These are phyloP conservation scores for Drosophila dunni DNA, from an alignment of 1,140 invertebrate genomes.

Conservation along the genomic window DNA sequence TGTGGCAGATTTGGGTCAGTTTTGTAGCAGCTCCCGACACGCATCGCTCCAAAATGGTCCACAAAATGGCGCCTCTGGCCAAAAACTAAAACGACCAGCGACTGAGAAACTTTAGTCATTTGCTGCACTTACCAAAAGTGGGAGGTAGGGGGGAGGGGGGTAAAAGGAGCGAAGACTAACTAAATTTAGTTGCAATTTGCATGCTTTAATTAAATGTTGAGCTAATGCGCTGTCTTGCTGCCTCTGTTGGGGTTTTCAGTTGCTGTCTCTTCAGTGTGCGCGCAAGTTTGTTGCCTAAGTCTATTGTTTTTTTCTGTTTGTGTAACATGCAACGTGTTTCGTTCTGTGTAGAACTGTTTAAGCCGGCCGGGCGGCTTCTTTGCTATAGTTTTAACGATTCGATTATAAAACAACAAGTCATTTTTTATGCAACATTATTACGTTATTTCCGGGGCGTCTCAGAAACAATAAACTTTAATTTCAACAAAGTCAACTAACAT, in stretches of 20 bases:
- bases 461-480: slow-evolving; percentile 73
- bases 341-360: slow-evolving; percentile 21
- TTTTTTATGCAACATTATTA: slow-evolving; percentile 79
- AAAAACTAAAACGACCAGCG: slow-evolving; percentile 22
- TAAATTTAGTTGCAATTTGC: slow-evolving; percentile 38
- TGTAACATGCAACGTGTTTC: slow-evolving; percentile 39
- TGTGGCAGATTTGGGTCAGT: slow-evolving; percentile 53
- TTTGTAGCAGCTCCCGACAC: slow-evolving; percentile 38
- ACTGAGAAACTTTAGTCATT: slow-evolving; percentile 44
- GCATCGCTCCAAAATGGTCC: slow-evolving; percentile 33
- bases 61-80: slow-evolving; percentile 25
- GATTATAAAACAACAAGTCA: slow-evolving; percentile 75
- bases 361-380: slow-evolving; percentile 20
- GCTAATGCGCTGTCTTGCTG: slow-evolving; percentile 22
- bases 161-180: neutral
- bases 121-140: slow-evolving; percentile 29
- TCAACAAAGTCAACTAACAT: slow-evolving; percentile 49
- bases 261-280: slow-evolving; percentile 21
- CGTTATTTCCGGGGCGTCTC: slow-evolving; percentile 72
- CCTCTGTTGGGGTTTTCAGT: slow-evolving; percentile 10
- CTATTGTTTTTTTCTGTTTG: slow-evolving; percentile 37
- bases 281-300: slow-evolving; percentile 64
- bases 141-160: neutral
- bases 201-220: slow-evolving; percentile 63
- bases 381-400: slow-evolving; percentile 64